phyloP scores from a whole-genome alignment of 2,113 vertebrate species.

The Tragelaphus strepsiceros region DNA sequence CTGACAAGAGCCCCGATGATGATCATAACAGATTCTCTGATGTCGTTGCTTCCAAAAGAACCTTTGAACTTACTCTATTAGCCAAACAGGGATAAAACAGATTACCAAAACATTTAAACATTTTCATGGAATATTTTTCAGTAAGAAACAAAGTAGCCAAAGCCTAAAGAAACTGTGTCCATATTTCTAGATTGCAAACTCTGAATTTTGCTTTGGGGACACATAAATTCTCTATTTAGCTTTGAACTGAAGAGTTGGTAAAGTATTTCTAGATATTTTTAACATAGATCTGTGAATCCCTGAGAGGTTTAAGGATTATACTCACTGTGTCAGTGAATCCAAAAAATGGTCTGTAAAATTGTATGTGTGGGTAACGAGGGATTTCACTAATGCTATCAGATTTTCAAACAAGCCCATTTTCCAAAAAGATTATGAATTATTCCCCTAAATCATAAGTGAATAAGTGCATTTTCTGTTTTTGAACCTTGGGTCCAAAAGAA shows the following conservation, averaged over 20 bases:
- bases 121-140: not conserved
- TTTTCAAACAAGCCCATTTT: not conserved
- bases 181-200: not conserved
- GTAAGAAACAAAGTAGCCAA: not conserved
- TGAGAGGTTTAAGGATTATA: not conserved
- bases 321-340: not conserved
- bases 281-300: not conserved
- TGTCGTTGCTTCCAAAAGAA: constrained; percentile 87
- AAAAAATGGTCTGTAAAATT: not conserved
- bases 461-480: not conserved
- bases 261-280: not conserved
- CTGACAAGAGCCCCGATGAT: constrained; percentile 90
- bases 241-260: not conserved
- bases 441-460: not conserved
- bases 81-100: constrained; percentile 9
- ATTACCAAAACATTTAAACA: not conserved
- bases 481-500: not conserved
- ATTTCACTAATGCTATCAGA: not conserved
- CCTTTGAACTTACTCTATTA: constrained; percentile 87
- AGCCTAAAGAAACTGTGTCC: not conserved
- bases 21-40: constrained; percentile 93
- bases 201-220: constrained; percentile 6
- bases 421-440: not conserved
- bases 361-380: not conserved
- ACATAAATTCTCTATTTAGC: not conserved